Base-by-base conservation (phyloP, 2,888 invertebrate genomes). In the Heteromurus nitidus region DNA sequence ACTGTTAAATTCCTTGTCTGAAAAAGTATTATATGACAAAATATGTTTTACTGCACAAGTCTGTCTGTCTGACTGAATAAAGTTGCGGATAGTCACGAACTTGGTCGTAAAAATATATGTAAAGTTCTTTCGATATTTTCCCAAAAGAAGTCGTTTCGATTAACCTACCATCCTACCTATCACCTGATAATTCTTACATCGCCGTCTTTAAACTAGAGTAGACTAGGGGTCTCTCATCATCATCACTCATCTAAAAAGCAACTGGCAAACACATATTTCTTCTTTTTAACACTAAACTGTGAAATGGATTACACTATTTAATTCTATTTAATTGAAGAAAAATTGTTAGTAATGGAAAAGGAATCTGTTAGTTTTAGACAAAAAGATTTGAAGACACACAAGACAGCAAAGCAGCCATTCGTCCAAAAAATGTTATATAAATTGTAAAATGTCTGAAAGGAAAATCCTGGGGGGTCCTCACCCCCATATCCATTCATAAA, bases 221-320 rank as follows among this genome's bases (percentile, higher is more conserved):
- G 80, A 80, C 80, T 80, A 80, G 80, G 60, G n/a, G 60, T 72
- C 20, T 22, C 62, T 80, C 80, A 60, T 62, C 80, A 79, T 77
- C 68, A 64, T 73, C 72, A 80, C 24, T 50, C 22, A 55, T 55
- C 55, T 22, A n/a, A 55, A 55, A 20, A 50, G n/a, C 5, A 7
- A 13, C 18, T 50, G 50, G n/a, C 3, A 50, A 13, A 13, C 36
- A 9, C 13, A 9, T 36, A 5, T 36, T 36, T 36, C 13, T 36
- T 36, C 36, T 36, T 36, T 36, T 36, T n/a, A n/a, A n/a, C n/a
- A n/a, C n/a, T n/a, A n/a, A n/a, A n/a, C n/a, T n/a, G n/a, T 42
- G 13, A 42, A 11, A 13, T 42, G 53, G 53, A 13, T 53, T 53
- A 18, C 7, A 18, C 7, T n/a, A 7, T 36, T 36, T 36, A 36